Evolutionary conservation across 2,888 invertebrate species (phyloP).

Genomic region (Ferdinandea cuprea): DNA sequence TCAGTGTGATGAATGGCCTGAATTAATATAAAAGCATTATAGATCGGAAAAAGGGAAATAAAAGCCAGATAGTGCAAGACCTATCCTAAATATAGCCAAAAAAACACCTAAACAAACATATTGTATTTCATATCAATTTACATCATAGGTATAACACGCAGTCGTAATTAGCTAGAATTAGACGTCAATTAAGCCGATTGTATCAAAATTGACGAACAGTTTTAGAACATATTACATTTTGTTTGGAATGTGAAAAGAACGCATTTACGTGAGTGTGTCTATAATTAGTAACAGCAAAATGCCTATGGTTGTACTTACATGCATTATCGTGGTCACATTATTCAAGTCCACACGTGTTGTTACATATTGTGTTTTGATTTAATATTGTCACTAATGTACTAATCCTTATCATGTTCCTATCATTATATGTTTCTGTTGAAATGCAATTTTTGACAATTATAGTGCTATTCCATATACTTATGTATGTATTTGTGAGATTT

Average conservation of each 20-base stretch:
- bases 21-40: constrained; percentile 33
- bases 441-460: no score
- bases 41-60: constrained; percentile 24
- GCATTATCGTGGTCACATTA: constrained; percentile 6
- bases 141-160: constrained; percentile 59
- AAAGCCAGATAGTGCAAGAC: constrained; percentile 34
- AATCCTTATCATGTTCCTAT: no score
- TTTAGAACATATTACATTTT: constrained; percentile 15
- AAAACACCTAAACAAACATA: constrained; percentile 34
- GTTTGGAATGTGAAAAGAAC: constrained; percentile 17
- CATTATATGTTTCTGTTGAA: no score
- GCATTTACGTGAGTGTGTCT: constrained; percentile 22
- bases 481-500: no score
- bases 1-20: constrained; percentile 26
- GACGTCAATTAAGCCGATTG: constrained; percentile 67
- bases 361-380: no score
- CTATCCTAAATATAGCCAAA: constrained; percentile 35
- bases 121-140: constrained; percentile 64
- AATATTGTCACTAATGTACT: no score
- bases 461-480: no score
- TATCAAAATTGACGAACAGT: constrained; percentile 56
- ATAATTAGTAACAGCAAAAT: constrained; percentile 20
- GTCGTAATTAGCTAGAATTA: constrained; percentile 69
- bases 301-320: neutral
- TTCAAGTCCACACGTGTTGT: constrained; percentile 9